These are phyloP conservation scores for Xestoiulus laeticollis DNA, from an alignment of 2,888 invertebrate genomes.

Conservation along the genomic window DNA sequence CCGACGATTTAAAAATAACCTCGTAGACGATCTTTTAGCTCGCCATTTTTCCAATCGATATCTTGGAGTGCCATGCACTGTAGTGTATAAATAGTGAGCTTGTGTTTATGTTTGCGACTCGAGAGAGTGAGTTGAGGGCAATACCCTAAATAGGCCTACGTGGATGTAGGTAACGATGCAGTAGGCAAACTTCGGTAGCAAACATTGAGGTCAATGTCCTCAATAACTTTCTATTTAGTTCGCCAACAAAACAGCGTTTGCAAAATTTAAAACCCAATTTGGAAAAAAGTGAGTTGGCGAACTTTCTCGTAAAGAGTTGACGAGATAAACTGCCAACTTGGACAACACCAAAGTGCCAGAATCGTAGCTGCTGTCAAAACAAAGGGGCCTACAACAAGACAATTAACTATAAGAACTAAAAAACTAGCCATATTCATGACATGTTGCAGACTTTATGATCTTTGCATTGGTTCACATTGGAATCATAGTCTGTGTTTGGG, in stretches of 20 bases:
- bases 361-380: not conserved
- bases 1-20: not conserved
- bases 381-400: not conserved
- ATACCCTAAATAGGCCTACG: constrained; percentile 29
- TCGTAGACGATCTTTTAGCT: not conserved
- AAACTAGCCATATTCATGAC: too few species aligned
- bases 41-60: not conserved
- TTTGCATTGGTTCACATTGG: too few species aligned
- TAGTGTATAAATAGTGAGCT: not conserved
- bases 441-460: too few species aligned
- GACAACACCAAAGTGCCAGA: not conserved
- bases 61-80: not conserved
- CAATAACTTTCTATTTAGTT: constrained; percentile 37
- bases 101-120: constrained; percentile 15
- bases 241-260: not conserved
- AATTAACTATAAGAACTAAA: not conserved
- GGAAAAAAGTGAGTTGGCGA: not conserved
- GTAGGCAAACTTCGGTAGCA: constrained; percentile 30
- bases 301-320: not conserved
- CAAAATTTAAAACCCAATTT: not conserved
- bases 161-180: constrained; percentile 37
- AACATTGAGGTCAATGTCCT: constrained; percentile 34
- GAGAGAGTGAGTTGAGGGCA: constrained; percentile 19
- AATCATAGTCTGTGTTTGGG: too few species aligned
- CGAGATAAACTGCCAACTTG: not conserved